phyloP scores from a whole-genome alignment of 2,113 vertebrate genomes.

The Callospermophilus lateralis region DNA sequence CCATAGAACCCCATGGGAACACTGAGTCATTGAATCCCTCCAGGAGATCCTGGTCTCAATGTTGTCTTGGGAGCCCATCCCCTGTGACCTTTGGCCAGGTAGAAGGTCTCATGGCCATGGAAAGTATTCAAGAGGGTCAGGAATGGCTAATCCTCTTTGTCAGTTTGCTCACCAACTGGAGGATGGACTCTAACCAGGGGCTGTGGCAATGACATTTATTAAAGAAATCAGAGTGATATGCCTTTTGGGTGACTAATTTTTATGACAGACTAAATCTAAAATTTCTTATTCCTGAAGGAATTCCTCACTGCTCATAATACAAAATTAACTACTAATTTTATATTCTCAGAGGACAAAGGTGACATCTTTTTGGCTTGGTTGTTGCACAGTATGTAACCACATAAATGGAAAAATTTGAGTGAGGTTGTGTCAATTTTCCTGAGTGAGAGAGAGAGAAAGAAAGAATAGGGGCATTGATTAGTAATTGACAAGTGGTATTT shows the following conservation, averaged over 20 bases:
- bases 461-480: neutral
- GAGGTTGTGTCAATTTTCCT: neutral
- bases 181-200: neutral
- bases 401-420: neutral
- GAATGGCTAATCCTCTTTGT: neutral
- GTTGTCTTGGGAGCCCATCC: neutral
- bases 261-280: constrained; percentile 46
- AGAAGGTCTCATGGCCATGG: neutral
- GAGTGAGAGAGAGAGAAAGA: neutral
- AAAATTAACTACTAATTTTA: constrained; percentile 64
- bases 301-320: constrained; percentile 6
- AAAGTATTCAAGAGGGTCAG: neutral
- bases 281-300: constrained; percentile 32
- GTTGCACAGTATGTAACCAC: neutral
- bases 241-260: constrained; percentile 50
- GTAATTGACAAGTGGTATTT: neutral
- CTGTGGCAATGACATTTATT: neutral
- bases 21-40: neutral
- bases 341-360: neutral
- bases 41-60: neutral
- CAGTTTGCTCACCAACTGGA: neutral
- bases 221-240: constrained; percentile 16
- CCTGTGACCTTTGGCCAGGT: neutral
- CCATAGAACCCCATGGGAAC: neutral
- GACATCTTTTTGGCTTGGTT: neutral